Conservation (phyloP, 2,888 invertebrate genomes). For the Allygus modestus region DNA sequence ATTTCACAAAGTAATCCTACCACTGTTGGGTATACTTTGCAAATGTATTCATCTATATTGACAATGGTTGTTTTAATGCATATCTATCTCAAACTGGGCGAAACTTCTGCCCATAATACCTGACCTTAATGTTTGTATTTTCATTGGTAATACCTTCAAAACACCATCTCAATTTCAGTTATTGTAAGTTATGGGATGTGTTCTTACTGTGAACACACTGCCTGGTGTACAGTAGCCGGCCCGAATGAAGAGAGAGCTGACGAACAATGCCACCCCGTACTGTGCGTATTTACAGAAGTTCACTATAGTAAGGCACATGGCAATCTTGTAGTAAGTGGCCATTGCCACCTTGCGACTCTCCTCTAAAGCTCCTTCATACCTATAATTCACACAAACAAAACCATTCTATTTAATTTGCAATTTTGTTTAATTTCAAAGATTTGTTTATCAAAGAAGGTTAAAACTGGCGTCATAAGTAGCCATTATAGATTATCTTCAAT, state of each 20-base stretch:
- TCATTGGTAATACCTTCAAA: too few relatives aligned
- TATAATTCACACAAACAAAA: conserved; percentile 61
- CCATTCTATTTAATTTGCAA: not conserved
- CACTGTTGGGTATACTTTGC: too few relatives aligned
- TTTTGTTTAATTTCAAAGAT: too few relatives aligned
- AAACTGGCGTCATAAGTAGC: too few relatives aligned
- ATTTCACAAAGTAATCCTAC: too few relatives aligned
- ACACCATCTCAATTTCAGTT: too few relatives aligned
- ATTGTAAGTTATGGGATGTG: not conserved
- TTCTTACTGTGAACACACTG: conserved; percentile 72
- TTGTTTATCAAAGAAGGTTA: too few relatives aligned
- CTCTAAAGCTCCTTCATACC: conserved; percentile 72
- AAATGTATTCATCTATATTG: too few relatives aligned
- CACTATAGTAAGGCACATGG: conserved; percentile 72
- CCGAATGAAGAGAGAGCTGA: conserved; percentile 75
- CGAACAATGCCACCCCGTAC: conserved; percentile 77
- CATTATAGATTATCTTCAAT: not conserved
- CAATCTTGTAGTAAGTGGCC: conserved; percentile 72
- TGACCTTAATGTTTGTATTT: too few relatives aligned
- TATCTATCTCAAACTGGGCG: too few relatives aligned
- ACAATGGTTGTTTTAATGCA: too few relatives aligned
- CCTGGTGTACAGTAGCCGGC: conserved; percentile 72
- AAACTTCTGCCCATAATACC: too few relatives aligned
- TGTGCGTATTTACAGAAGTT: conserved; percentile 74
- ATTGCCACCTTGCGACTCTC: conserved; percentile 72